Evolutionary conservation across 2,113 vertebrate species (phyloP).

Genomic region (Cephalopterus ornatus): DNA sequence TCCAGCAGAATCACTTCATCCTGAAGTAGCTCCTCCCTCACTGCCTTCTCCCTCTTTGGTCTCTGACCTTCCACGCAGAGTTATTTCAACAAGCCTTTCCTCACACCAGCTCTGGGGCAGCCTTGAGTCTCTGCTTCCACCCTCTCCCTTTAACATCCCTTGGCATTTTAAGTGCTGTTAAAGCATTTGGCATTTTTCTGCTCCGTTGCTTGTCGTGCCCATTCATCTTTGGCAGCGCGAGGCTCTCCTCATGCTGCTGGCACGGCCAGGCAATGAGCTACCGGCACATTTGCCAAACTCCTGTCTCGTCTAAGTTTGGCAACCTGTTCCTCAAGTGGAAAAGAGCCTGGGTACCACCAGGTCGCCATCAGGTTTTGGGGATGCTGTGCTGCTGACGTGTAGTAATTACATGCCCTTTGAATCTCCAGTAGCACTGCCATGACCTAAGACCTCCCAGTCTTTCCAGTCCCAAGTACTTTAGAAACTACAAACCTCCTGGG

Average conservation of each 20-base stretch:
- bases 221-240: rapidly evolving
- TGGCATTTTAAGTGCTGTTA: neutral
- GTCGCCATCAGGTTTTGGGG: rapidly evolving
- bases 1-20: neutral
- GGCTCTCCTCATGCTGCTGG: neutral
- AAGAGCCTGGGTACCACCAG: neutral
- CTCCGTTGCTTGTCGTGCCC: rapidly evolving
- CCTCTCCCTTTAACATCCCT: neutral
- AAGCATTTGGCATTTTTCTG: neutral
- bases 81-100: neutral
- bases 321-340: neutral
- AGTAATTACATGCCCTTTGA: rapidly evolving
- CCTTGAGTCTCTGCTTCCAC: rapidly evolving
- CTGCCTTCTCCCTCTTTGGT: neutral
- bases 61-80: neutral
- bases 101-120: neutral
- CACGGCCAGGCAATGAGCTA: neutral
- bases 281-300: rapidly evolving
- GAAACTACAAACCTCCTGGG: neutral
- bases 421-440: neutral
- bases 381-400: neutral
- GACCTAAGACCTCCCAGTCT: neutral
- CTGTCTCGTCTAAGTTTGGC: neutral
- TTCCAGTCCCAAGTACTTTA: neutral
- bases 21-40: neutral